These are phyloP conservation scores for Drosophila nr. medialis DNA, from an alignment of 2,888 invertebrate genomes.

Conservation along the genomic window DNA sequence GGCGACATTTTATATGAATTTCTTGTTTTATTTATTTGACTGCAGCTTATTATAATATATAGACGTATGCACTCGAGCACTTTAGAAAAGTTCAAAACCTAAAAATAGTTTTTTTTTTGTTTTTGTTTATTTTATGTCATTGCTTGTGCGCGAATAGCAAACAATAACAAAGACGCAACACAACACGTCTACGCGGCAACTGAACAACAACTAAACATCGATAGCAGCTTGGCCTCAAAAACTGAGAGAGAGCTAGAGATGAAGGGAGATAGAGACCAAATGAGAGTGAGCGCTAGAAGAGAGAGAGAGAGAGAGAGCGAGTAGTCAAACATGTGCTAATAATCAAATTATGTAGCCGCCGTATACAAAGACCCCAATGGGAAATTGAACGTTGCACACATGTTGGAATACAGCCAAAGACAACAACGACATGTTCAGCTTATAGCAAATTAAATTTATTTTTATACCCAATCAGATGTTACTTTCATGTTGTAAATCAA, in stretches of 20 bases:
- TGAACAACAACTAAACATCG: conserved; percentile 42
- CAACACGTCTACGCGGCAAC: conserved; percentile 63
- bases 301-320: not conserved
- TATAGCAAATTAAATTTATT: conserved; percentile 1
- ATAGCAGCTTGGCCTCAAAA: conserved; percentile 21
- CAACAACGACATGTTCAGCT: not conserved
- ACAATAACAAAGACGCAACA: conserved; percentile 3
- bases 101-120: conserved; percentile 68
- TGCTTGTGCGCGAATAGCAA: conserved; percentile 28
- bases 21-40: conserved; percentile 24
- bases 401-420: conserved; percentile 4
- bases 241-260: conserved; percentile 11
- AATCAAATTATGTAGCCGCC: conserved; percentile 57
- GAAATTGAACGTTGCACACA: conserved; percentile 19
- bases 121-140: conserved; percentile 64
- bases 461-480: not conserved
- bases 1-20: conserved; percentile 60
- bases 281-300: conserved; percentile 7
- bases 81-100: conserved; percentile 59
- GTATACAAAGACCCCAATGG: conserved; percentile 25
- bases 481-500: not conserved
- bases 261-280: not conserved
- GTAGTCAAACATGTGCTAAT: conserved; percentile 55
- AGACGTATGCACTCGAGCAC: conserved; percentile 41
- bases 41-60: conserved; percentile 60